Percentiles rank a stretch among this genome's conserved stretches.
These are phyloP conservation scores for Gnathonemus echidnorhynchus DNA, from an alignment of 2,113 vertebrate genomes.

Conservation along the genomic window DNA sequence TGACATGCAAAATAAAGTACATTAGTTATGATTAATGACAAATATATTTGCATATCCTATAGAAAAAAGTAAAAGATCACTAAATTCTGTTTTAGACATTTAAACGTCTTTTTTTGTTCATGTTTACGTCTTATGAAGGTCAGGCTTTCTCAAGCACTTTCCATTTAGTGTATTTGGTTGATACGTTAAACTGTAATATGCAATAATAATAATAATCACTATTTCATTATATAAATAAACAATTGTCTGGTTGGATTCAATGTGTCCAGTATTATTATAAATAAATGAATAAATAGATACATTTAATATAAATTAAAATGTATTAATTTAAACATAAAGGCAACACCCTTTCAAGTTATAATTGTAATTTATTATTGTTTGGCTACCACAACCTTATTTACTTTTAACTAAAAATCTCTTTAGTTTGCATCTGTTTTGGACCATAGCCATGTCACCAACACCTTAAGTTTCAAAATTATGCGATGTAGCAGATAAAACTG, in stretches of 20 bases:
- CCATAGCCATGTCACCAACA: slow-evolving; percentile 44
- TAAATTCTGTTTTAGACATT: background rate
- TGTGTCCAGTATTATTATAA: background rate
- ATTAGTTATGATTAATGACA: background rate
- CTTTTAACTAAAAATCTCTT: slow-evolving; percentile 20
- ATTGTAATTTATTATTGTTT: background rate
- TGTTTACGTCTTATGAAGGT: background rate
- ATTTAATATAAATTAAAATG: slow-evolving; percentile 11
- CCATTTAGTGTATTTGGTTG: background rate
- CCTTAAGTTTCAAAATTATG: slow-evolving; percentile 51
- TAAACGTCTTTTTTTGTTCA: background rate
- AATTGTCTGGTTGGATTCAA: slow-evolving; percentile 13
- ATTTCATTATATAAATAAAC: background rate
- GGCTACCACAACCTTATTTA: slow-evolving; percentile 33
- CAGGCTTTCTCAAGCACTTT: background rate
- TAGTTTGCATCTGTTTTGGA: slow-evolving; percentile 33
- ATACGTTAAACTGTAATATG: background rate
- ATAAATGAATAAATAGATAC: background rate
- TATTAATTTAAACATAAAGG: background rate
- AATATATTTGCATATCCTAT: background rate
- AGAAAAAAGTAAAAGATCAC: background rate
- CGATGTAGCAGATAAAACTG: slow-evolving; percentile 43
- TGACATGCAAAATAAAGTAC: background rate
- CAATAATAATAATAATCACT: background rate
- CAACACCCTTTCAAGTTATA: background rate